These are phyloP conservation scores for Antheraea pernyi DNA, from an alignment of 1,140 invertebrate genomes.

Conservation along the genomic window DNA sequence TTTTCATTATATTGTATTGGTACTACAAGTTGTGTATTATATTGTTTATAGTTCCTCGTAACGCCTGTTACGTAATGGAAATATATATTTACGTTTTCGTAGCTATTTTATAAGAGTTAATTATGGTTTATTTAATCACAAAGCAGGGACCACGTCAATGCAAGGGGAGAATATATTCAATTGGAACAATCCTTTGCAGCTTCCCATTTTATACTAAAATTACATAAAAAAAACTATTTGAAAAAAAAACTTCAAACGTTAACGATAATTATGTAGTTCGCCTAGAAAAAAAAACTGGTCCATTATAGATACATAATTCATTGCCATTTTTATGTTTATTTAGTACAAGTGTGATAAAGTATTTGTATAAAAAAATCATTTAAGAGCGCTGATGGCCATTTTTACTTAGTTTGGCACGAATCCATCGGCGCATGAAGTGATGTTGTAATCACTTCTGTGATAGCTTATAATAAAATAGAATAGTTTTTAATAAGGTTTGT, in stretches of 20 bases:
- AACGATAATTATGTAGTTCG: not conserved
- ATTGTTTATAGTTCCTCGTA: conserved; percentile 10
- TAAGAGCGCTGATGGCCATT: conserved; percentile 43
- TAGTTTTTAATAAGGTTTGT: conserved; percentile 61
- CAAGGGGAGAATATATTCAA: conserved; percentile 14
- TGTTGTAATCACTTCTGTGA: conserved; percentile 71
- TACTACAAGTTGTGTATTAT: not conserved
- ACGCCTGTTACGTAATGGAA: conserved; percentile 2
- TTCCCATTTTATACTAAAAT: conserved; percentile 21
- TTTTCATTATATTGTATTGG: conserved; percentile 2
- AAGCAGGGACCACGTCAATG: conserved; percentile 25
- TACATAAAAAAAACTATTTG: not conserved
- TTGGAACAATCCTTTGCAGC: conserved; percentile 13
- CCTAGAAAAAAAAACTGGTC: conserved; percentile 8
- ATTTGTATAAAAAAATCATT: conserved; percentile 33
- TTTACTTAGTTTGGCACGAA: conserved; percentile 42
- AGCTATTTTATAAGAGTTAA: conserved; percentile 9
- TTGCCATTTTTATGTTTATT: conserved; percentile 62
- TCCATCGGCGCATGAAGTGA: conserved; percentile 49
- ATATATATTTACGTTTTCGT: conserved; percentile 9
- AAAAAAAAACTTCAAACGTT: too few species aligned
- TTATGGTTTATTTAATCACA: conserved; percentile 17
- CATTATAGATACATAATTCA: conserved; percentile 39
- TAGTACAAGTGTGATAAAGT: conserved; percentile 68
- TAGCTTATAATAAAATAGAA: conserved; percentile 50